Evolutionary conservation across 1,140 invertebrate species (phyloP).

Genomic region (Dendroctonus ponderosae): DNA sequence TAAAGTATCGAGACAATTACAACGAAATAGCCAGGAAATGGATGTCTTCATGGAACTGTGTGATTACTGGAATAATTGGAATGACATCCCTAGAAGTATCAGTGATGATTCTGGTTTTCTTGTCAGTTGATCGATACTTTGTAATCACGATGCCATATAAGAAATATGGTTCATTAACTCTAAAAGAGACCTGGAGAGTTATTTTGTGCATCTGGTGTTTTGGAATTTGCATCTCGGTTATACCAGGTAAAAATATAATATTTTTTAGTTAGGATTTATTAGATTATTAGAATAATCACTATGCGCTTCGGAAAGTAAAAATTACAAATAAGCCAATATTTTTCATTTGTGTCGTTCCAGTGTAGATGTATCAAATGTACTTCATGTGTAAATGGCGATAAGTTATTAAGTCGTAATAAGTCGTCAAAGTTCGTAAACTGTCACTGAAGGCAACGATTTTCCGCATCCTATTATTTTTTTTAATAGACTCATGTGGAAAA

Average conservation of each 20-base stretch:
- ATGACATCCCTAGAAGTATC: conserved; percentile 74
- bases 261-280: conserved; percentile 13
- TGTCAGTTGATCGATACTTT: conserved; percentile 74
- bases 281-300: background rate
- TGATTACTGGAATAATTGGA: conserved; percentile 62
- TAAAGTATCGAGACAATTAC: conserved; percentile 64
- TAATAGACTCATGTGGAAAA: too few species aligned
- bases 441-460: too few species aligned
- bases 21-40: conserved; percentile 61
- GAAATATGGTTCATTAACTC: conserved; percentile 57
- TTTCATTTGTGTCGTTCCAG: too few species aligned
- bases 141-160: conserved; percentile 68
- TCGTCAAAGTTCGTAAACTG: too few species aligned
- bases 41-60: conserved; percentile 69
- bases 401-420: too few species aligned
- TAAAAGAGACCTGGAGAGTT: conserved; percentile 56
- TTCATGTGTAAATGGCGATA: too few species aligned
- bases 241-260: conserved; percentile 56
- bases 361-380: too few species aligned
- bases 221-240: conserved; percentile 61
- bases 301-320: background rate
- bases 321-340: too few species aligned
- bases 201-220: conserved; percentile 64
- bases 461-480: too few species aligned
- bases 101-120: conserved; percentile 71